Evolutionary conservation across 2,888 invertebrate genomes (phyloP).

Genomic region (Mesoligia furuncula): DNA sequence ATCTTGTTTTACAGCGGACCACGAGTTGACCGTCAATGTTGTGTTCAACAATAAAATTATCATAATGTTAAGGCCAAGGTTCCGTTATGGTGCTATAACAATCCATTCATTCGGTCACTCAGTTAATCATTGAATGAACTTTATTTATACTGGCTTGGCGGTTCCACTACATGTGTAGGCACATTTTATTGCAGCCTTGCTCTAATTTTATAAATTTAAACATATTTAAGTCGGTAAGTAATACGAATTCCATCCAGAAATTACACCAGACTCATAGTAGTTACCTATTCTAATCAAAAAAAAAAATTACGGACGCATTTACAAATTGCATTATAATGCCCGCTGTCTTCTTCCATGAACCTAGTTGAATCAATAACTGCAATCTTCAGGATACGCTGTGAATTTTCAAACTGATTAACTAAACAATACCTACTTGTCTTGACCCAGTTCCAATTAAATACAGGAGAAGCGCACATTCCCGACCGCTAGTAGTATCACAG

Average conservation of each 20-base stretch:
- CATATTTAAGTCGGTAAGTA: neutral
- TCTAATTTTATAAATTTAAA: neutral
- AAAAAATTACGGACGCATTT: neutral
- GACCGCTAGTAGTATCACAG: constrained; percentile 15
- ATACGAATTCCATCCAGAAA: neutral
- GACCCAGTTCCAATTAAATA: neutral
- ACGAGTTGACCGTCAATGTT: constrained; percentile 48
- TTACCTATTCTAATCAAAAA: neutral
- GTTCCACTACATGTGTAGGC: neutral
- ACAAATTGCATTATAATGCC: neutral
- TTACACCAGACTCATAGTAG: neutral
- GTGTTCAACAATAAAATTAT: constrained; percentile 72
- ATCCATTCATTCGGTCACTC: constrained; percentile 70
- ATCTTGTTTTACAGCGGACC: constrained; percentile 39
- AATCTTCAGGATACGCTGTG: neutral
- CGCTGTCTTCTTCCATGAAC: neutral
- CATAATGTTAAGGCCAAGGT: constrained; percentile 87
- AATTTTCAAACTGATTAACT: neutral
- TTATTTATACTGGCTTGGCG: neutral
- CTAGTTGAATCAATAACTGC: neutral
- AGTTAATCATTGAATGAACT: constrained; percentile 57
- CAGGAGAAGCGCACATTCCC: neutral
- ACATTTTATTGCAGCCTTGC: neutral
- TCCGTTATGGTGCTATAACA: constrained; percentile 65
- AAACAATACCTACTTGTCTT: neutral